Evolutionary conservation across 2,888 invertebrate genomes (phyloP).

Genomic region (Phaonia tiefii): DNA sequence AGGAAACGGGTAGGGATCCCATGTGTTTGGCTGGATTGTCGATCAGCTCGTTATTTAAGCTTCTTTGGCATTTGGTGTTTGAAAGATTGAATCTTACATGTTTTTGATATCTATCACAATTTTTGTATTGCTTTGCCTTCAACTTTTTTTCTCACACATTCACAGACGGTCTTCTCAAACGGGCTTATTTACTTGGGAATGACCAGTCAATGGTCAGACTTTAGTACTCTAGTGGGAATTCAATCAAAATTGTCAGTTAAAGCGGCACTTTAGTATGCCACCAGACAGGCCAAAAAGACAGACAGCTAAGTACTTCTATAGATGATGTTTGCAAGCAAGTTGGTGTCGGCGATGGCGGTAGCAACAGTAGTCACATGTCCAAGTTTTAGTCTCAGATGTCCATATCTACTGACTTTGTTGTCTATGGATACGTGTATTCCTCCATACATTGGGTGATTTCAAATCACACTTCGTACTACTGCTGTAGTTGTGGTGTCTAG

Average conservation of each 20-base stretch:
- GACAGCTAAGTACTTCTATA: neutral
- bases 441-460: slow-evolving; percentile 24
- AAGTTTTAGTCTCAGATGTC: slow-evolving; percentile 57
- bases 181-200: slow-evolving; percentile 64
- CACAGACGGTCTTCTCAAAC: slow-evolving; percentile 25
- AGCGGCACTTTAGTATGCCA: slow-evolving; percentile 67
- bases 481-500: slow-evolving; percentile 2
- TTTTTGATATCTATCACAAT: slow-evolving; percentile 59
- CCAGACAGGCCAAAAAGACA: slow-evolving; percentile 44
- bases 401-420: slow-evolving; percentile 59
- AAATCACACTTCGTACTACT: slow-evolving; percentile 13
- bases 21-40: slow-evolving; percentile 4
- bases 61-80: slow-evolving; percentile 34
- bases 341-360: neutral
- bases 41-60: slow-evolving; percentile 53
- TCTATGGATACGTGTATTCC: slow-evolving; percentile 43
- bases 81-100: slow-evolving; percentile 60
- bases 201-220: slow-evolving; percentile 68
- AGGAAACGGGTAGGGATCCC: slow-evolving; percentile 5
- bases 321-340: neutral
- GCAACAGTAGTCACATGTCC: slow-evolving; percentile 18
- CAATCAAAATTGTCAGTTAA: slow-evolving; percentile 77
- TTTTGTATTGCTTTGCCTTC: slow-evolving; percentile 3
- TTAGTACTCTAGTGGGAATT: slow-evolving; percentile 73
- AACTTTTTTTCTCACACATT: slow-evolving; percentile 61